Percentiles rank a stretch among this genome's conserved stretches.
These are phyloP conservation scores for Poecilia gillii DNA, from an alignment of 2,797 vertebrate species.

Conservation along the genomic window DNA sequence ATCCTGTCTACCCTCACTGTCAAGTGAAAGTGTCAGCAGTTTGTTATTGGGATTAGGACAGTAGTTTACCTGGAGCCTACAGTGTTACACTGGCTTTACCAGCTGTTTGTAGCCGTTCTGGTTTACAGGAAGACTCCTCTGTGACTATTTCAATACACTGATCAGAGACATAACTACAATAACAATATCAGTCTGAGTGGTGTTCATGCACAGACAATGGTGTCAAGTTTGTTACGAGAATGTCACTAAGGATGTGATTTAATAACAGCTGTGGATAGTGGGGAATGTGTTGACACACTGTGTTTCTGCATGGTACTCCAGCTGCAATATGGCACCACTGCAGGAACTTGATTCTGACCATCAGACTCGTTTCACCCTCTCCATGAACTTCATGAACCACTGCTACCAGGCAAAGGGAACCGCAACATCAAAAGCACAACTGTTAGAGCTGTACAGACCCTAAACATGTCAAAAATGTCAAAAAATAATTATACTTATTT, in stretches of 20 bases:
- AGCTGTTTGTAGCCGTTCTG: background rate
- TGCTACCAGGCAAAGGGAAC: background rate
- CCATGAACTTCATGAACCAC: background rate
- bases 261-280: background rate
- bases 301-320: slow-evolving; percentile 5
- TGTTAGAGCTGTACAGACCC: background rate
- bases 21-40: slow-evolving; percentile 19
- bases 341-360: background rate
- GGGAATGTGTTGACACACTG: background rate
- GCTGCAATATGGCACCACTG: background rate
- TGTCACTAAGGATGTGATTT: background rate
- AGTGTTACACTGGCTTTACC: background rate
- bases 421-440: background rate
- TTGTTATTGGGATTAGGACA: background rate
- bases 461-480: background rate
- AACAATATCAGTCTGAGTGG: background rate
- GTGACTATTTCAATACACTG: background rate
- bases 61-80: background rate
- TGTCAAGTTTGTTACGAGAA: background rate
- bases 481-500: background rate
- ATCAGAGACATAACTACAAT: background rate
- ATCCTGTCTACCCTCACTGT: slow-evolving; percentile 31
- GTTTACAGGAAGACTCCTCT: background rate
- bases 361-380: background rate
- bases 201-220: background rate